Conservation (phyloP, 2,797 vertebrate genomes). For the Moxostoma hubbsi region DNA sequence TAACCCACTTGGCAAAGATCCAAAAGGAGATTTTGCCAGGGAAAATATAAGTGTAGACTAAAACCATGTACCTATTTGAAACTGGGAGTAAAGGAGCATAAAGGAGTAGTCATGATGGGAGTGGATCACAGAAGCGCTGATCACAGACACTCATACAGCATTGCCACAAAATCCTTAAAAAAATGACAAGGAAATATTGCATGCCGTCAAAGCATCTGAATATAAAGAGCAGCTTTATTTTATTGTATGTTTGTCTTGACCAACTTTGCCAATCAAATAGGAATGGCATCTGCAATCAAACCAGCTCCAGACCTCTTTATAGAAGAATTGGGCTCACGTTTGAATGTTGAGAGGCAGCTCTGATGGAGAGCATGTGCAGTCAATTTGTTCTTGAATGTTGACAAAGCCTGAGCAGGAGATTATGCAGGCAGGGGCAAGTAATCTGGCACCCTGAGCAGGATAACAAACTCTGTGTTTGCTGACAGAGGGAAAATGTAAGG, state of each 20-base stretch:
- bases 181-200: conserved; percentile 22
- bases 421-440: conserved; percentile 69
- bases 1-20: conserved; percentile 48
- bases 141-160: conserved; percentile 26
- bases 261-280: conserved; percentile 18
- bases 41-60: conserved; percentile 32
- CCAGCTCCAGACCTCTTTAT: conserved; percentile 14
- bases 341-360: conserved; percentile 20
- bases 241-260: conserved; percentile 19
- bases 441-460: conserved; percentile 58
- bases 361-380: conserved; percentile 49
- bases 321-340: conserved; percentile 10
- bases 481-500: conserved; percentile 61
- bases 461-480: conserved; percentile 65
- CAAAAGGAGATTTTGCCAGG: conserved; percentile 42
- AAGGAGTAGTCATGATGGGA: conserved; percentile 9
- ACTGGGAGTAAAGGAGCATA: conserved; percentile 28
- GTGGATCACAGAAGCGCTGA: conserved; percentile 18
- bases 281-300: conserved; percentile 39
- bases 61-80: conserved; percentile 21
- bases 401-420: conserved; percentile 64
- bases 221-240: conserved; percentile 38
- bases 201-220: conserved; percentile 8
- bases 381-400: conserved; percentile 66
- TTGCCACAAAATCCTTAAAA: conserved; percentile 1